Base-by-base conservation (phyloP, 2,113 vertebrate species). In the Sitta europaea region DNA sequence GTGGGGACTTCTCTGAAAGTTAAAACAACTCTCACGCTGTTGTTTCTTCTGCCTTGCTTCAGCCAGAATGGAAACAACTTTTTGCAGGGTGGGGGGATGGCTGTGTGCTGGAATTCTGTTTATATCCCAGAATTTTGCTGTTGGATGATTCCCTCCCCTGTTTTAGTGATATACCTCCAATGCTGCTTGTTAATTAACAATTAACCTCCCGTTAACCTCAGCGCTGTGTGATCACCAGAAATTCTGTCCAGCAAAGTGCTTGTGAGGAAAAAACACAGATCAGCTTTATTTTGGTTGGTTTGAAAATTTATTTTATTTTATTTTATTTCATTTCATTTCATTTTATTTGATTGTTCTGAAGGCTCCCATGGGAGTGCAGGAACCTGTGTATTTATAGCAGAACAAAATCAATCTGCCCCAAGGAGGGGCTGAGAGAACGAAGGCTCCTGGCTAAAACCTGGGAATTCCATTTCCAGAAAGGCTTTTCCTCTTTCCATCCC, bases 401-500 rank as follows among this genome's bases (percentile, higher is more conserved):
- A 25, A 43, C 55, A 27, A 25, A 88, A 50, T 13, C 85, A 33
- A 33, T 81, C 59, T 51, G 53, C 35, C 55, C 22, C 43, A 0
- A 14, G 29, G 67, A 73, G 35, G 67, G 59, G 23, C 85, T 78
- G 66, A 68, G 81, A 42, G 42, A 57, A 50, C 0, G 31, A 67
- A 87, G 36, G 50, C 80, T 62, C 24, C 82, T 93, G 55, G 80
- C 74, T 97, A 82, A 95, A 96, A 72, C 71, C 75, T 62, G 59
- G 73, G 9, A 9, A 81, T 97, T 93, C 97, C 82, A 7, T 72
- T 92, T 94, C 84, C 97, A 98, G 97, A 86, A 82, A 78, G 15
- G 61, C 3, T 70, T 96, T 74, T 53, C 65, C 77, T 85, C 65
- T 66, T 55, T 25, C 74, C 66, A 81, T 4, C 6, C 29, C 5